These are phyloP conservation scores for Spea multiplicata DNA, from an alignment of 2,113 vertebrate species.

Conservation along the genomic window DNA sequence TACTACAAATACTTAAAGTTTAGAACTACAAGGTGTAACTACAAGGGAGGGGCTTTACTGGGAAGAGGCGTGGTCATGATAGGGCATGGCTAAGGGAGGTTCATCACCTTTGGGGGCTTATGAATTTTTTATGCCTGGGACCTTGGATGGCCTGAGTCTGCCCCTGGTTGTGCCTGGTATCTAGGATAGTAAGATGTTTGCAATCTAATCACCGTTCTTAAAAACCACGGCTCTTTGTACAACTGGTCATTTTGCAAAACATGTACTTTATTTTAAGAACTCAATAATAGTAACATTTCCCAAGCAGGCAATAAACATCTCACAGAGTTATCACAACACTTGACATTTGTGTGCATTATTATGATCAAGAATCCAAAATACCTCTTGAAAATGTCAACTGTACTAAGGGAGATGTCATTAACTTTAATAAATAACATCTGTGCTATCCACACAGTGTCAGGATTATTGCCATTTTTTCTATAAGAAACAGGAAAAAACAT, in stretches of 20 bases:
- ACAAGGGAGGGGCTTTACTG: too few relatives aligned
- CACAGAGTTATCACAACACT: constrained; percentile 21
- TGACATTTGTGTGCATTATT: constrained; percentile 27
- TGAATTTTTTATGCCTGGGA: too few relatives aligned
- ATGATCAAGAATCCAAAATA: neutral
- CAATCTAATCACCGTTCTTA: too few relatives aligned
- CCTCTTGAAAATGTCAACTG: constrained; percentile 26
- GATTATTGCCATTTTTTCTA: neutral
- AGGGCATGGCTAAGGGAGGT: too few relatives aligned
- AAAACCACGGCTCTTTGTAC: too few relatives aligned
- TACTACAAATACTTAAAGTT: too few relatives aligned
- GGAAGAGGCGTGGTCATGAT: too few relatives aligned
- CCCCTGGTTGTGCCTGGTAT: too few relatives aligned
- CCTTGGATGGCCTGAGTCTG: too few relatives aligned
- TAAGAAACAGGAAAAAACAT: neutral
- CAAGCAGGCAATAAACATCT: constrained; percentile 20
- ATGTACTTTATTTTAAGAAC: neutral
- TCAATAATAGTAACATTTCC: neutral
- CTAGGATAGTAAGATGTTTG: too few relatives aligned
- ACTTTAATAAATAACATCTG: constrained; percentile 22
- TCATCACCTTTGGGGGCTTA: too few relatives aligned
- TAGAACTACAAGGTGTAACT: too few relatives aligned
- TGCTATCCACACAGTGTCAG: neutral
- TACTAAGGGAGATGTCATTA: constrained; percentile 7
- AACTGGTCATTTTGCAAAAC: neutral